Evolutionary conservation across 2,797 vertebrate genomes (phyloP).

Genomic region (Chromis chromis): DNA sequence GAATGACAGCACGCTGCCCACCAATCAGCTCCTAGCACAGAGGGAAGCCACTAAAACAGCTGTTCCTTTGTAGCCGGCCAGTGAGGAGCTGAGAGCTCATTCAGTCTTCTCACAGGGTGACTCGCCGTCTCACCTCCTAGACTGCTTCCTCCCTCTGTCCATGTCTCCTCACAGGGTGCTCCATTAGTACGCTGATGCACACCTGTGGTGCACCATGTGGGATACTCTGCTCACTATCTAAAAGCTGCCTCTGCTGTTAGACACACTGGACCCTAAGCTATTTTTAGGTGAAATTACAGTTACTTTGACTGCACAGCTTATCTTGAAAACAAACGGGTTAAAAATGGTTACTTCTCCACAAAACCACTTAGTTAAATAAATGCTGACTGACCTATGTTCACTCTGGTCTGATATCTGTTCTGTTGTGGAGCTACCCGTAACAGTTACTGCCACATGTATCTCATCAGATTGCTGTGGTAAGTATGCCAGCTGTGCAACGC

Average conservation of each 20-base stretch:
- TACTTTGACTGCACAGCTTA: background rate
- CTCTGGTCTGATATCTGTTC: background rate
- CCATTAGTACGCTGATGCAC: background rate
- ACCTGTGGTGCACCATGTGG: background rate
- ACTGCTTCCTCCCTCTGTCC: background rate
- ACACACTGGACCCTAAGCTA: background rate
- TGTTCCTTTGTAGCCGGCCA: slow-evolving; percentile 63
- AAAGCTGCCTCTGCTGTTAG: background rate
- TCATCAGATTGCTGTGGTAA: slow-evolving; percentile 1
- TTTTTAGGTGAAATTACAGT: background rate
- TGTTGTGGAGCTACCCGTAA: background rate
- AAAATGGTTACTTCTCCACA: background rate
- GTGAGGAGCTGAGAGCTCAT: slow-evolving; percentile 55
- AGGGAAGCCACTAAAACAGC: slow-evolving; percentile 59
- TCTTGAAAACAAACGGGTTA: background rate
- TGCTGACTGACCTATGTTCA: background rate
- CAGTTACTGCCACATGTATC: background rate
- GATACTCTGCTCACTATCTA: slow-evolving; percentile 1
- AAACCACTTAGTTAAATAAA: background rate
- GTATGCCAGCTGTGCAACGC: background rate
- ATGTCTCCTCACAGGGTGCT: slow-evolving; percentile 2
- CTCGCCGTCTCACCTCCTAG: slow-evolving; percentile 5
- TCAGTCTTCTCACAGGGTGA: slow-evolving; percentile 35
- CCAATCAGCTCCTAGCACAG: slow-evolving; percentile 51
- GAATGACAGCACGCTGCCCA: slow-evolving; percentile 58